Percentiles rank a stretch among this genome's conserved stretches.
Conservation (phyloP, 2,113 vertebrate genomes). For the Psephotus haematonotus region DNA sequence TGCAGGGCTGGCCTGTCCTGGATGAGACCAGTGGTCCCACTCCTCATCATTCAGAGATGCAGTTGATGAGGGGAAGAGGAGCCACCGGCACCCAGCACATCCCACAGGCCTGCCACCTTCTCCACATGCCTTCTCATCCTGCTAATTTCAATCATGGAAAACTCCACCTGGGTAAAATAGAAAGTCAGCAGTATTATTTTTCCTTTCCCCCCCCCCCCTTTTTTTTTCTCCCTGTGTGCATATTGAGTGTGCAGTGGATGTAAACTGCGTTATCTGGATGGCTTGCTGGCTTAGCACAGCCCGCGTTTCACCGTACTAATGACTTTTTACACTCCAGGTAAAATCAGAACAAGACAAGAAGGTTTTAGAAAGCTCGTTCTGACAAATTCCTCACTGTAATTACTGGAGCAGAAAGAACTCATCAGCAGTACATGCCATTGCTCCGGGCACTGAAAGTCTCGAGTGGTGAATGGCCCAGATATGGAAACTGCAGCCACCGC, state of each 20-base stretch:
- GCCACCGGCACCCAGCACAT: background rate
- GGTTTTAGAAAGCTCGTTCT: conserved; percentile 57
- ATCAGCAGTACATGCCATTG: conserved; percentile 54
- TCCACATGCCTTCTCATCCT: background rate
- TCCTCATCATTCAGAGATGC: rapidly evolving
- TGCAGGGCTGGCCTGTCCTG: background rate
- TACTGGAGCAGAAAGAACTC: conserved; percentile 72
- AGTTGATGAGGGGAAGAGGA: rapidly evolving
- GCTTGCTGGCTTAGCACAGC: background rate
- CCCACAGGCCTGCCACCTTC: background rate
- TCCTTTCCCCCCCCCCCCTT: too few relatives aligned
- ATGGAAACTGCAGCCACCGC: background rate
- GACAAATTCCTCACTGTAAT: conserved; percentile 65
- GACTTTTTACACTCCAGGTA: conserved; percentile 67
- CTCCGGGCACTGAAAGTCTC: conserved; percentile 55
- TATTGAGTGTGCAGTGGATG: background rate
- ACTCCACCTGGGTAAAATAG: background rate
- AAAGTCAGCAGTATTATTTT: background rate
- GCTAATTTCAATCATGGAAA: background rate
- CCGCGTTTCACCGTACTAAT: conserved; percentile 14
- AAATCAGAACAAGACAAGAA: conserved; percentile 58
- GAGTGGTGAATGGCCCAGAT: conserved; percentile 65
- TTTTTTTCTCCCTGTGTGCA: background rate
- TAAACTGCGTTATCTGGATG: background rate
- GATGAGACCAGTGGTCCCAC: rapidly evolving